Conservation (phyloP, 2,797 vertebrate genomes). For the Galago senegalensis region DNA sequence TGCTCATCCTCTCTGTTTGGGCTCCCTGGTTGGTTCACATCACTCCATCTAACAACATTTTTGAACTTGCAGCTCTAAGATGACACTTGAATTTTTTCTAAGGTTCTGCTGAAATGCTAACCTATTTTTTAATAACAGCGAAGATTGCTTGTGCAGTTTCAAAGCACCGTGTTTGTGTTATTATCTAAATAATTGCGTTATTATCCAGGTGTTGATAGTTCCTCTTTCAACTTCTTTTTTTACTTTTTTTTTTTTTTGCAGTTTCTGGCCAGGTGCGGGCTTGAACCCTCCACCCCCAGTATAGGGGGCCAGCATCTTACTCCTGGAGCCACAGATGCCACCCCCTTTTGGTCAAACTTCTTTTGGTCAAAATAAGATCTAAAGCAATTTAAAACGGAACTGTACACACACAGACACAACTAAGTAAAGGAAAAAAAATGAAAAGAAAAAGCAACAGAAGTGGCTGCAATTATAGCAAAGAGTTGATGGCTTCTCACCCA, state of each 20-base stretch:
- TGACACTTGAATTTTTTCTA: background rate
- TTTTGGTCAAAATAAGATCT: background rate
- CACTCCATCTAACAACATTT: background rate
- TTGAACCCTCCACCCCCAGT: too few relatives aligned
- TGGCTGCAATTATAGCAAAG: background rate
- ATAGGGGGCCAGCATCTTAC: too few relatives aligned
- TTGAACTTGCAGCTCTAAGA: background rate
- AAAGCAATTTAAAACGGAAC: background rate
- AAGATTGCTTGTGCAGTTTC: background rate
- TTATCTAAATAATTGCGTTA: background rate
- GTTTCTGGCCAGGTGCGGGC: too few relatives aligned
- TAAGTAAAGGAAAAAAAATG: background rate
- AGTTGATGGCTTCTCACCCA: background rate
- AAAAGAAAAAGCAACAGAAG: background rate
- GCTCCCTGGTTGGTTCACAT: background rate
- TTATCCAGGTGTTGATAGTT: background rate
- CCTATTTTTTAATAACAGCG: background rate
- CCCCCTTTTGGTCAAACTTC: too few relatives aligned
- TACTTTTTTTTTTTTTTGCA: too few relatives aligned
- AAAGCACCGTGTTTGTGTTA: background rate
- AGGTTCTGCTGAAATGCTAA: background rate
- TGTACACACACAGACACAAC: background rate
- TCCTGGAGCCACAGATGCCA: too few relatives aligned
- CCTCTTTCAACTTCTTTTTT: background rate
- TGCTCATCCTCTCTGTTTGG: background rate